These are phyloP conservation scores for Xenopus petersii DNA, from an alignment of 2,797 vertebrate species.

Conservation along the genomic window DNA sequence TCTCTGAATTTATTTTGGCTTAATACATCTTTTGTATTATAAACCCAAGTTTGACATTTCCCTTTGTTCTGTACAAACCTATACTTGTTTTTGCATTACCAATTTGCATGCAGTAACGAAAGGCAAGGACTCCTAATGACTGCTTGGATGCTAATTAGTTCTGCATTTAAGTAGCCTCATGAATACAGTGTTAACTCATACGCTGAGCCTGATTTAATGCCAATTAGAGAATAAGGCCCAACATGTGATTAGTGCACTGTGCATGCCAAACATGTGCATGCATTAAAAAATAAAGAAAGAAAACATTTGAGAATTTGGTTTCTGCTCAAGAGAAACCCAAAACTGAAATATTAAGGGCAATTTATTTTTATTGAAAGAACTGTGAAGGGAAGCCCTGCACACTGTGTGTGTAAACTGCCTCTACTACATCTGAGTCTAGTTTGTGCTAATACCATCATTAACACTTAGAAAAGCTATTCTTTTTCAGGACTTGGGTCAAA, in stretches of 20 bases:
- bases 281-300: slow-evolving; percentile 10
- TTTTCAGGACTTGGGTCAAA: background rate
- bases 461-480: slow-evolving; percentile 26
- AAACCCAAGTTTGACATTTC: background rate
- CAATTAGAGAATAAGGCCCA: background rate
- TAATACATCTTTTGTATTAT: background rate
- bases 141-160: background rate
- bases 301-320: slow-evolving; percentile 9
- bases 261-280: background rate
- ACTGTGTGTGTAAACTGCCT: slow-evolving; percentile 34
- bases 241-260: background rate
- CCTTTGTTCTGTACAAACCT: background rate
- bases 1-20: background rate
- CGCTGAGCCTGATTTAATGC: background rate
- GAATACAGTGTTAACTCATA: background rate
- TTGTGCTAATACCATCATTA: slow-evolving; percentile 31
- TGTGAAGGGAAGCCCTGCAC: slow-evolving; percentile 29
- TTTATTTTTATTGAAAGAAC: slow-evolving; percentile 44
- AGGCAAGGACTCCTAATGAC: background rate
- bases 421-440: slow-evolving; percentile 39
- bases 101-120: background rate
- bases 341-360: slow-evolving; percentile 43
- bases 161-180: background rate
- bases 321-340: slow-evolving; percentile 28
- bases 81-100: background rate